A percentile compares a stretch with the other conserved stretches of the same genome.
Conservation (phyloP, 2,888 invertebrate genomes). For the Clivina fossor region DNA sequence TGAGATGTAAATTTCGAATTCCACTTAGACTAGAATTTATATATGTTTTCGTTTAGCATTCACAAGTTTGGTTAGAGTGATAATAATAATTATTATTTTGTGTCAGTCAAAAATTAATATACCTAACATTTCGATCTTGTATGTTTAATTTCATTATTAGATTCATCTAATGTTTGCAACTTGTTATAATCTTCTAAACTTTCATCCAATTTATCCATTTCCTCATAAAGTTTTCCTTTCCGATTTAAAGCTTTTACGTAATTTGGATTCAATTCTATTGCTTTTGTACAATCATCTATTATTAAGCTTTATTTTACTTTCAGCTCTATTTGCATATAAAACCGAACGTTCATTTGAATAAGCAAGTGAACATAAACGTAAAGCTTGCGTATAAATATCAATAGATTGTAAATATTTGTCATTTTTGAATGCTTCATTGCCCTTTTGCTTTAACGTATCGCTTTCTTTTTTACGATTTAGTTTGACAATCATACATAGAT, state of each 20-base stretch:
- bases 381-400: conserved; percentile 72
- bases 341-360: conserved; percentile 74
- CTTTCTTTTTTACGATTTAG: conserved; percentile 62
- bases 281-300: conserved; percentile 81
- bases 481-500: too few relatives aligned
- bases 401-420: conserved; percentile 69
- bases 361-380: conserved; percentile 74
- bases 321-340: conserved; percentile 84
- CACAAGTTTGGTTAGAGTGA: too few relatives aligned
- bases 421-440: conserved; percentile 74
- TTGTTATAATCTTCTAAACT: conserved; percentile 85
- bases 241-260: conserved; percentile 79
- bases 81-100: too few relatives aligned
- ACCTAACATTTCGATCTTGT: conserved; percentile 92
- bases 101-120: too few relatives aligned
- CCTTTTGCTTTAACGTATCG: conserved; percentile 68
- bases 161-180: conserved; percentile 76
- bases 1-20: too few relatives aligned
- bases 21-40: too few relatives aligned
- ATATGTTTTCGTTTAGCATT: too few relatives aligned
- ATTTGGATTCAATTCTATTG: conserved; percentile 78
- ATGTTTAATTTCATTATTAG: conserved; percentile 66
- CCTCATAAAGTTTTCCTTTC: conserved; percentile 83
- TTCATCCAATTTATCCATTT: conserved; percentile 83
- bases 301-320: conserved; percentile 72